A percentile compares a stretch with the other conserved stretches of the same genome.
phyloP scores from a whole-genome alignment of 2,113 vertebrate species.

The Peromyscus californicus region DNA sequence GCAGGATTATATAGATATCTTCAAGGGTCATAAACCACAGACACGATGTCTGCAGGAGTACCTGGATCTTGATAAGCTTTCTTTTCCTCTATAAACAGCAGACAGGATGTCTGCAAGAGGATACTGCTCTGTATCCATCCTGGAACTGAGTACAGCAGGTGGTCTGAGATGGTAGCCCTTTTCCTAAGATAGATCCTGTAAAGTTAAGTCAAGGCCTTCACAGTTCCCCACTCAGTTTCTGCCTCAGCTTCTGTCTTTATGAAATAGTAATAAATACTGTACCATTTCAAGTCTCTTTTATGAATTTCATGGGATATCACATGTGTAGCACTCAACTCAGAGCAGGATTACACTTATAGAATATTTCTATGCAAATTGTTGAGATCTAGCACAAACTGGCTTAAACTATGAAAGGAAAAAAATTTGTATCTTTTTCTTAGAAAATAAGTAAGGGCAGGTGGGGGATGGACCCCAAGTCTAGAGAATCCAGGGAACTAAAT shows the following conservation, averaged over 20 bases:
- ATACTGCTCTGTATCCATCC: too few species aligned
- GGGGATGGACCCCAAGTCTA: background rate
- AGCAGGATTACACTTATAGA: background rate
- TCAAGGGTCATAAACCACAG: too few species aligned
- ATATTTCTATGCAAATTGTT: background rate
- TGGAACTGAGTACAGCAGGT: too few species aligned
- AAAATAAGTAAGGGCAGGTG: background rate
- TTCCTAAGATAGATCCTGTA: too few species aligned
- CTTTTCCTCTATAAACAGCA: too few species aligned
- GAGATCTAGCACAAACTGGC: background rate
- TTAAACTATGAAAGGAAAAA: background rate
- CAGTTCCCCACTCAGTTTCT: background rate
- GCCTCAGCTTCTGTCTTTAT: constrained; percentile 18
- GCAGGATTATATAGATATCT: too few species aligned
- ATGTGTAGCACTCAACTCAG: background rate
- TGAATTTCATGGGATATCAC: background rate
- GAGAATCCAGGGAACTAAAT: background rate
- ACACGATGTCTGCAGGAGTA: too few species aligned
- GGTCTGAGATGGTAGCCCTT: too few species aligned
- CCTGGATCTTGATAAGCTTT: too few species aligned
- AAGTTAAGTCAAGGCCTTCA: too few species aligned
- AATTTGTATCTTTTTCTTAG: background rate
- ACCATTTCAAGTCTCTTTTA: background rate
- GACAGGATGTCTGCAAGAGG: too few species aligned
- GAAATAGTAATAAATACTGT: background rate